A percentile compares a stretch with the other conserved stretches of the same genome.
Evolutionary conservation across 2,113 vertebrate genomes (phyloP).

Genomic region (Malurus elegans): DNA sequence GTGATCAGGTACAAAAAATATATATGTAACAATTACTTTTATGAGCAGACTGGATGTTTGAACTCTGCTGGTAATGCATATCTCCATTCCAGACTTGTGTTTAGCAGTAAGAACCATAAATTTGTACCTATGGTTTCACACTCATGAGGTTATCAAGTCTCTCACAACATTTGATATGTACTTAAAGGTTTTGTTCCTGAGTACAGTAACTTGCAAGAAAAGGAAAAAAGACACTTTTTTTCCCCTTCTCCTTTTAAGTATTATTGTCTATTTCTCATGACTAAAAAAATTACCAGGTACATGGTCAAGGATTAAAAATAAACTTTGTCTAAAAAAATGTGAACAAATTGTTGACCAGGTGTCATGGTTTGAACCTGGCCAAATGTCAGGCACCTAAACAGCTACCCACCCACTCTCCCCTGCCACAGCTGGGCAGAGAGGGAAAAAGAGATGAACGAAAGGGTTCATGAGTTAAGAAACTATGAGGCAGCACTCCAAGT

Average conservation of each 20-base stretch:
- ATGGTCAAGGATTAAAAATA: background rate
- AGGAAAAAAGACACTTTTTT: background rate
- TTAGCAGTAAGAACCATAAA: background rate
- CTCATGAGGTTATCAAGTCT: background rate
- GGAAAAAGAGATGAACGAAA: too few relatives aligned
- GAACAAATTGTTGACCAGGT: background rate
- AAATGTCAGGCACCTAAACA: too few relatives aligned
- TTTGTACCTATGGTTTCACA: background rate
- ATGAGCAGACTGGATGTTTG: background rate
- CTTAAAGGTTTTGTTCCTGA: background rate
- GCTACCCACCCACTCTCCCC: too few relatives aligned
- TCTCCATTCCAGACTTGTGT: background rate
- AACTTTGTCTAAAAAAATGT: background rate
- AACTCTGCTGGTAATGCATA: background rate
- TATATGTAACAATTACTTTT: background rate
- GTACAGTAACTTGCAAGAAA: background rate
- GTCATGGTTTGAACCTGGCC: too few relatives aligned
- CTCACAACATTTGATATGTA: background rate
- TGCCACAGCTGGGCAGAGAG: too few relatives aligned
- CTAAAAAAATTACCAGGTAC: background rate
- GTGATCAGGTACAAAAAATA: background rate
- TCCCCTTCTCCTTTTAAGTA: background rate
- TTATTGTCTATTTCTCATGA: background rate
- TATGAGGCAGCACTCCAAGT: too few relatives aligned
- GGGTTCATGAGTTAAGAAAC: too few relatives aligned